These are phyloP conservation scores for Micromussa lordhowensis DNA, from an alignment of 92 coral and sea anemone species.

Conservation along the genomic window DNA sequence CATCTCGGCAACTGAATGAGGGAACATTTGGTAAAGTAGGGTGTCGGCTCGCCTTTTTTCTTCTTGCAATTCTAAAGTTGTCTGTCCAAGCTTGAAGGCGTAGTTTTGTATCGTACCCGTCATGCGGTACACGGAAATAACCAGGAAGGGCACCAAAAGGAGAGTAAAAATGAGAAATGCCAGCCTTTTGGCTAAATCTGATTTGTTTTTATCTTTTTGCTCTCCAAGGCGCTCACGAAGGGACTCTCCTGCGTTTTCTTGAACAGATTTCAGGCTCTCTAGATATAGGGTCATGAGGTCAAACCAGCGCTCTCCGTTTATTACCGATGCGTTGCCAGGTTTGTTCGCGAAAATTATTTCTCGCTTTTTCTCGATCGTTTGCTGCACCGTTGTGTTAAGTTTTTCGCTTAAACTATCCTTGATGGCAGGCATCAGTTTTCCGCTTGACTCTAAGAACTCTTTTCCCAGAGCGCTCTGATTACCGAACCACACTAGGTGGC, in stretches of 20 bases:
- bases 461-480: slow-evolving; percentile 63
- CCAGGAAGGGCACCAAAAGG: slow-evolving; percentile 58
- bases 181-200: slow-evolving; percentile 19
- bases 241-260: slow-evolving; percentile 45
- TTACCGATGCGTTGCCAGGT: background rate
- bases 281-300: slow-evolving; percentile 64
- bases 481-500: slow-evolving; percentile 58
- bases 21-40: slow-evolving; percentile 78
- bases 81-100: slow-evolving; percentile 48
- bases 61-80: slow-evolving; percentile 28
- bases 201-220: background rate
- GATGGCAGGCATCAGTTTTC: slow-evolving; percentile 29
- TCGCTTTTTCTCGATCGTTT: slow-evolving; percentile 16
- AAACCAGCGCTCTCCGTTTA: slow-evolving; percentile 63
- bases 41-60: slow-evolving; percentile 56
- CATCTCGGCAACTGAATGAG: slow-evolving; percentile 73
- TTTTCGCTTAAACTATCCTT: background rate
- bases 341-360: slow-evolving; percentile 46
- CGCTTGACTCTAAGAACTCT: slow-evolving; percentile 25
- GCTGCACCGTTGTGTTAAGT: background rate
- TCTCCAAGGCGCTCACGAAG: slow-evolving; percentile 4
- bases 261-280: slow-evolving; percentile 46
- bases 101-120: slow-evolving; percentile 71
- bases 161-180: slow-evolving; percentile 45
- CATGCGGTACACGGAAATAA: slow-evolving; percentile 55